Evolutionary conservation across 2,888 invertebrate genomes (phyloP).

Genomic region (Tethea ocularis): DNA sequence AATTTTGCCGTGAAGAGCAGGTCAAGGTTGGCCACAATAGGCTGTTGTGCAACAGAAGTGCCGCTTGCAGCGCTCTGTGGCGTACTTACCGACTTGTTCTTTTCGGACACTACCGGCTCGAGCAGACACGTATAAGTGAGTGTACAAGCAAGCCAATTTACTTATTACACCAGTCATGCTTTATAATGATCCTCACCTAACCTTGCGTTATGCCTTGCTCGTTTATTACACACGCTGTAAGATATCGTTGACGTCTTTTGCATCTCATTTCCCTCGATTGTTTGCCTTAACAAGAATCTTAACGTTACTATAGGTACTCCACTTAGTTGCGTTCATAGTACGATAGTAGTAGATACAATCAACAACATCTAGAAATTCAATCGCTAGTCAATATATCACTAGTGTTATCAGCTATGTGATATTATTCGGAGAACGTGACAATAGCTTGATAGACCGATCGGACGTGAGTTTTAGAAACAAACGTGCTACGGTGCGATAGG

Average conservation of each 20-base stretch:
- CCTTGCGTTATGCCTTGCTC: constrained; percentile 39
- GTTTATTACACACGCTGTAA: constrained; percentile 26
- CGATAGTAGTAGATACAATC: constrained; percentile 29
- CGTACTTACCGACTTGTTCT: constrained; percentile 46
- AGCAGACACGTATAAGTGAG: constrained; percentile 4
- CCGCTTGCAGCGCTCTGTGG: constrained; percentile 40
- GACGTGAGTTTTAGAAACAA: constrained; percentile 59
- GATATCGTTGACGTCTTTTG: constrained; percentile 36
- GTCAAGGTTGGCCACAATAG: constrained; percentile 73
- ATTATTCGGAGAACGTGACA: constrained; percentile 69
- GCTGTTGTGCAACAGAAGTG: constrained; percentile 65
- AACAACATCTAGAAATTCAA: constrained; percentile 45
- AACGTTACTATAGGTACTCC: constrained; percentile 16
- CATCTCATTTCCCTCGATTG: constrained; percentile 45
- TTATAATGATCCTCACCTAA: constrained; percentile 30
- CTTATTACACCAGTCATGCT: constrained; percentile 19
- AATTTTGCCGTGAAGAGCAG: constrained; percentile 71
- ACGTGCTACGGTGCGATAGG: constrained; percentile 46
- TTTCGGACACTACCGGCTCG: constrained; percentile 33
- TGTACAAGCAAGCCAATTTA: constrained; percentile 16
- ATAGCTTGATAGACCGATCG: constrained; percentile 48
- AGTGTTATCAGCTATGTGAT: constrained; percentile 24
- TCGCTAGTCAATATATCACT: constrained; percentile 24
- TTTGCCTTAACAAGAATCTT: constrained; percentile 35
- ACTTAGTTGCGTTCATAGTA: constrained; percentile 18